Evolutionary conservation across 2,797 vertebrate species (phyloP).

Genomic region (Bovichtus diacanthus): DNA sequence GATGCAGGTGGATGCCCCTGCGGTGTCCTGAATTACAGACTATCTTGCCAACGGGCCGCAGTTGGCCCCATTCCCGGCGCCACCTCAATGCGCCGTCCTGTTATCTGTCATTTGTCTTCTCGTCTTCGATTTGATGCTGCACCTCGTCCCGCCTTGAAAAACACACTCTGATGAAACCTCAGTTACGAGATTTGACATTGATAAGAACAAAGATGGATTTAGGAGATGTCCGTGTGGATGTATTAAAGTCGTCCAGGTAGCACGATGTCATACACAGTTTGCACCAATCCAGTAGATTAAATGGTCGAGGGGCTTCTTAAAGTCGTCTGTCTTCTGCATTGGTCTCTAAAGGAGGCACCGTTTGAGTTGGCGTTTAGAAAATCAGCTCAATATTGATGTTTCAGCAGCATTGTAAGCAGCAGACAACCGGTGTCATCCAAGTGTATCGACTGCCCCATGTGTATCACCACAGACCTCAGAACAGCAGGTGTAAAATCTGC

Average conservation of each 20-base stretch:
- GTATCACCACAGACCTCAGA: too few species aligned
- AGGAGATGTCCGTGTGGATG: not conserved
- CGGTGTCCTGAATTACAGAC: slow-evolving; percentile 34
- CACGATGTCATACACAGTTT: slow-evolving; percentile 27
- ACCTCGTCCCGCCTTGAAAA: not conserved
- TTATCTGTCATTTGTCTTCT: slow-evolving; percentile 36
- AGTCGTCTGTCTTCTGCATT: slow-evolving; percentile 6
- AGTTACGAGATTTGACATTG: not conserved
- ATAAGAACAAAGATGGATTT: slow-evolving; percentile 1
- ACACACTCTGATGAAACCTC: not conserved
- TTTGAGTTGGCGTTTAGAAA: too few species aligned
- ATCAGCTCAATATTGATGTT: too few species aligned
- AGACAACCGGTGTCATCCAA: too few species aligned
- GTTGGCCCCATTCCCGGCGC: slow-evolving; percentile 31
- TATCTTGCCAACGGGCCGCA: slow-evolving; percentile 12
- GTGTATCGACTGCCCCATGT: too few species aligned
- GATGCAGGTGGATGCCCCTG: slow-evolving; percentile 36
- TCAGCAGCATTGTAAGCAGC: too few species aligned
- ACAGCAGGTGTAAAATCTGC: too few species aligned
- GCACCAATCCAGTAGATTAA: slow-evolving; percentile 23
- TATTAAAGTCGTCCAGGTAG: slow-evolving; percentile 30
- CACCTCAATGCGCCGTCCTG: slow-evolving; percentile 12
- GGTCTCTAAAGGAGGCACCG: too few species aligned
- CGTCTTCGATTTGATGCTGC: slow-evolving; percentile 13
- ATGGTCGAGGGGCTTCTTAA: slow-evolving; percentile 9